A percentile compares a stretch with the other conserved stretches of the same genome.
phyloP scores from a whole-genome alignment of 1,140 invertebrate genomes.

The Cataglyphis hispanica region DNA sequence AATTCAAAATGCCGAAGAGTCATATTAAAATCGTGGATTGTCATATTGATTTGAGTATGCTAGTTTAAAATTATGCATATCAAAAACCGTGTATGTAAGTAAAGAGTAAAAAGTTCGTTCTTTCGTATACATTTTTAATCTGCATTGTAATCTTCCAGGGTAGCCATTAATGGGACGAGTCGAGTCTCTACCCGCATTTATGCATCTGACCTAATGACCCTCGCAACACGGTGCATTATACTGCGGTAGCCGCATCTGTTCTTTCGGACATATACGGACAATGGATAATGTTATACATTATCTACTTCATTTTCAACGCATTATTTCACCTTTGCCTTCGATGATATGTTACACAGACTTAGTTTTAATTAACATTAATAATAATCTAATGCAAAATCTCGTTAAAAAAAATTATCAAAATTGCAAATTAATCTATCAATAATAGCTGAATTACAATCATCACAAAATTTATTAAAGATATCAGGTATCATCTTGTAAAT shows the following conservation, averaged over 20 bases:
- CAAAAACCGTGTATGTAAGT: neutral
- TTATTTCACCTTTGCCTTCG: neutral
- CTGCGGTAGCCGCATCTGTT: slow-evolving; percentile 15
- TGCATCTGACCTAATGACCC: slow-evolving; percentile 57
- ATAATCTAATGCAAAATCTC: neutral
- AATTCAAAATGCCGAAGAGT: neutral
- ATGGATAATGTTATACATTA: slow-evolving; percentile 25
- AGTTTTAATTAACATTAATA: neutral
- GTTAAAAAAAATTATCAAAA: neutral
- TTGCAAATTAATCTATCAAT: neutral
- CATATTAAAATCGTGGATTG: neutral
- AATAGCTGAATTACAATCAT: neutral
- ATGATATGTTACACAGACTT: neutral
- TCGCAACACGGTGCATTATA: slow-evolving; percentile 34
- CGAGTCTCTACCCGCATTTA: slow-evolving; percentile 9
- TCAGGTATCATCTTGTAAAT: too few relatives aligned
- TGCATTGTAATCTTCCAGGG: neutral
- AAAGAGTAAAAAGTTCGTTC: neutral
- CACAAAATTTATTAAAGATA: neutral
- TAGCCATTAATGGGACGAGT: neutral
- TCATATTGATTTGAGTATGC: neutral
- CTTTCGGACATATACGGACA: neutral
- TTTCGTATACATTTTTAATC: neutral
- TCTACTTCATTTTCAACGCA: slow-evolving; percentile 42
- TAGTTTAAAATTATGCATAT: neutral